Evolutionary conservation across 2,797 vertebrate genomes (phyloP).

Genomic region (Sciurus carolinensis): DNA sequence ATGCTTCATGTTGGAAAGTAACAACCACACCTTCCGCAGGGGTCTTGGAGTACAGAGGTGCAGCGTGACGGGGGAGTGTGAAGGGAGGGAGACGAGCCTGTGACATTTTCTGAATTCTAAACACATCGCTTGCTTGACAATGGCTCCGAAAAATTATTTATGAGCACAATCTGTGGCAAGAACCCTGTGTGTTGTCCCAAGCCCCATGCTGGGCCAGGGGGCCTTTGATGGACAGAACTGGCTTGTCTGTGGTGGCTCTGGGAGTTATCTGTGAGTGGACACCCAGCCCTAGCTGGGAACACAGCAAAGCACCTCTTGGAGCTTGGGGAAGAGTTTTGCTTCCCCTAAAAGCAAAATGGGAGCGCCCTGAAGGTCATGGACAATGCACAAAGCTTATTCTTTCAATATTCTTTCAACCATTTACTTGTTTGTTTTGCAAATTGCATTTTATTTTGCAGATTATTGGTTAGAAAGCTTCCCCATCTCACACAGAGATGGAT

Average conservation of each 20-base stretch:
- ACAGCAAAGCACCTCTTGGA: not conserved
- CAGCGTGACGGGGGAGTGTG: accelerated
- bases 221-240: not conserved
- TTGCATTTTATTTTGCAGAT: conserved; percentile 4
- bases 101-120: not conserved
- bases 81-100: not conserved
- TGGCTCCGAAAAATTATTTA: not conserved
- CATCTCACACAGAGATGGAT: not conserved
- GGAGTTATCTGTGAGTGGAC: accelerated
- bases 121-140: accelerated
- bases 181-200: accelerated
- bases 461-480: not conserved
- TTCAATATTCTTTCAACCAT: too few relatives aligned
- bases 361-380: not conserved
- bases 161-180: accelerated
- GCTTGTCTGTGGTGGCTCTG: not conserved
- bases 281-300: not conserved
- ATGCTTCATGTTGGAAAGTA: not conserved
- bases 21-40: not conserved
- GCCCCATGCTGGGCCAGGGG: not conserved
- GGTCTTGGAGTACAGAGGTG: not conserved
- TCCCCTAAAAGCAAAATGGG: not conserved
- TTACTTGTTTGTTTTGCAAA: not conserved
- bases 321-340: not conserved
- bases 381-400: not conserved